Evolutionary conservation across 37 sponge, comb jelly and placozoan genomes (phyloP), one percentile per base, ranked within the genome.

Genomic region (Halichondria panicea): DNA sequence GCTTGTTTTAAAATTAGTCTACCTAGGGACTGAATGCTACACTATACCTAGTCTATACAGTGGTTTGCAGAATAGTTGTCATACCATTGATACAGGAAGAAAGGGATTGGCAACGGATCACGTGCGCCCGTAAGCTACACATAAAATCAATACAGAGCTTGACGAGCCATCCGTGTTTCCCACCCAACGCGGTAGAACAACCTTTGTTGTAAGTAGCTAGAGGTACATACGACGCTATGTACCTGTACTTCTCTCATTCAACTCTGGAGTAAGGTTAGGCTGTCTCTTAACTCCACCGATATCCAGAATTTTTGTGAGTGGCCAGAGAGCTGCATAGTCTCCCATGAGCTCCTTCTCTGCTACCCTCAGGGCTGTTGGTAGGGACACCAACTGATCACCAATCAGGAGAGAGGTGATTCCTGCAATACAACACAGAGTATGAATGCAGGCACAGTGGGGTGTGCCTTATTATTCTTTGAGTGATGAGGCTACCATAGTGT

Each of bases 261-360:
- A n/a, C n/a, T n/a, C n/a, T n/a, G n/a, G n/a, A n/a, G 44, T 21
- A 43, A 31, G 43, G 25, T 68, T 40, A 3, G 91, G 95, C 8
- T 32, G 43, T 30, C 70, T 72, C 3, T 59, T 43, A 9, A 53
- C 34, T 0, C 95, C 95, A 35, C 95, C 95, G 38, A 94, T 94
- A 63, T 94, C 95, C 24, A 94, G 86, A 11, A 91, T 72, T 43
- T 91, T 94, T 7, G 92, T 94, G n/a, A 94, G 84, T 2, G 95
- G 95, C 95, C 95, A 94, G 15, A 31, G 21, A 0, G 71, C 18
- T 12, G 72, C 38, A 50, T 70, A 91, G 15, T 24, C 66, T 11
- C 95, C 92, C 78, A 94, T 77, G 41, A 94, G 66, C 40, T 77
- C 72, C 24, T 77, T 36, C 37, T 80, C 91, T 45, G 88, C 91